Evolutionary conservation across 53 echinoderm and acorn worm genomes (phyloP).

Genomic region (Henricia sp.): DNA sequence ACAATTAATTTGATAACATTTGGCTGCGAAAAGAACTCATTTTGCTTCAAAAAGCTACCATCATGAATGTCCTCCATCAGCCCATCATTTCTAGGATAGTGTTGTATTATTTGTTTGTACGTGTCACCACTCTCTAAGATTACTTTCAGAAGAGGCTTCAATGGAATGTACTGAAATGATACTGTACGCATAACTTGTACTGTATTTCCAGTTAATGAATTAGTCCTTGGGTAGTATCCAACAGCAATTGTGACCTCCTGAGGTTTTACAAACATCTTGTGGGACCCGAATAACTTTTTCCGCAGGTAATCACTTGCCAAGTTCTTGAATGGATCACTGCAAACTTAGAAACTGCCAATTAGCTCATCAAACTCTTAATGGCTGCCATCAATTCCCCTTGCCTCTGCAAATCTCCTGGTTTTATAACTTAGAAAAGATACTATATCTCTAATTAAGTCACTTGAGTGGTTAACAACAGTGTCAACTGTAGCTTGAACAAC

Average conservation of each 20-base stretch:
- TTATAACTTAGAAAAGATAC: constrained; percentile 36
- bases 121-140: constrained; percentile 63
- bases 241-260: constrained; percentile 52
- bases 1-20: neutral
- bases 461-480: constrained; percentile 37
- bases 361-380: constrained; percentile 42
- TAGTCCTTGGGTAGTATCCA: constrained; percentile 55
- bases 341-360: constrained; percentile 28
- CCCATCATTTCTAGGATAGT: constrained; percentile 41
- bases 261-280: constrained; percentile 36
- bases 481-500: constrained; percentile 26
- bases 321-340: constrained; percentile 62
- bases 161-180: constrained; percentile 65
- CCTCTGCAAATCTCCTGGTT: constrained; percentile 45
- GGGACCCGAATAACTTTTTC: constrained; percentile 50
- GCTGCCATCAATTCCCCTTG: constrained; percentile 41
- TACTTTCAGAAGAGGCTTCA: constrained; percentile 37
- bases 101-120: constrained; percentile 18
- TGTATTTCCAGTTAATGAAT: constrained; percentile 43
- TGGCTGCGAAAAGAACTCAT: neutral
- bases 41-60: constrained; percentile 8
- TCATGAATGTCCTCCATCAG: constrained; percentile 21
- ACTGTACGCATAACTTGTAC: constrained; percentile 42
- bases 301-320: constrained; percentile 56
- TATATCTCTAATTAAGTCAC: constrained; percentile 54